Evolutionary conservation across 2,888 invertebrate species (phyloP), one percentile per base, ranked within the genome.

Genomic region (Drosophila parthenogenetica): DNA sequence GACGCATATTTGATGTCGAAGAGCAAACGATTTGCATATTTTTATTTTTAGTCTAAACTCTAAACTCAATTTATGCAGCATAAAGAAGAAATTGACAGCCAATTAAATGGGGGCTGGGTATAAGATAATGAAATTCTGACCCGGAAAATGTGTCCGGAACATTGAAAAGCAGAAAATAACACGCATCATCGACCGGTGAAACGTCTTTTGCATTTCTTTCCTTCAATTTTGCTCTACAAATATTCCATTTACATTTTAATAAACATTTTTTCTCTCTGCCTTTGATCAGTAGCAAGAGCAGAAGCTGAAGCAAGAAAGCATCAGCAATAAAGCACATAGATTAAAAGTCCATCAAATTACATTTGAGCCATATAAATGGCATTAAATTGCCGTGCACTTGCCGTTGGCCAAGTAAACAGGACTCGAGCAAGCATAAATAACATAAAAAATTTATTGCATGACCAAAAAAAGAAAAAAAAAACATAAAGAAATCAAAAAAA

Each of bases 291-390:
- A 37, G 25, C 64, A 64, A 42, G 55, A 42, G 42, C 40, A 29
- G 17, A 22, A 46, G n/a, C 54, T 39, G 4, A 2, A 39, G 45
- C 45, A 40, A 10, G 14, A 7, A 5, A 51, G 35, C 46, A 51
- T 32, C 32, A 14, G 57, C 68, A 46, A 68, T 57, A 82, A 75
- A 80, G 69, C 51, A 77, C 74, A 85, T 73, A 85, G 86, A 89
- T 85, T 89, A 79, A 85, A 89, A 82, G 80, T 77, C 80, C 80
- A 85, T 85, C 77, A 87, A 87, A 87, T 81, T 81, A 72, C 67
- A 64, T 81, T 86, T 60, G 48, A 66, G 73, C 69, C 68, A 81
- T 71, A 81, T 87, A 76, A 86, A 87, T 70, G 76, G 49, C 73
- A 79, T 79, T 73, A 73, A 85, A 67, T 74, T 77, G 42, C 64